Percentiles rank a stretch among this genome's conserved stretches.
phyloP scores from a whole-genome alignment of 2,113 vertebrate genomes.

The Emydocephalus ijimae region DNA sequence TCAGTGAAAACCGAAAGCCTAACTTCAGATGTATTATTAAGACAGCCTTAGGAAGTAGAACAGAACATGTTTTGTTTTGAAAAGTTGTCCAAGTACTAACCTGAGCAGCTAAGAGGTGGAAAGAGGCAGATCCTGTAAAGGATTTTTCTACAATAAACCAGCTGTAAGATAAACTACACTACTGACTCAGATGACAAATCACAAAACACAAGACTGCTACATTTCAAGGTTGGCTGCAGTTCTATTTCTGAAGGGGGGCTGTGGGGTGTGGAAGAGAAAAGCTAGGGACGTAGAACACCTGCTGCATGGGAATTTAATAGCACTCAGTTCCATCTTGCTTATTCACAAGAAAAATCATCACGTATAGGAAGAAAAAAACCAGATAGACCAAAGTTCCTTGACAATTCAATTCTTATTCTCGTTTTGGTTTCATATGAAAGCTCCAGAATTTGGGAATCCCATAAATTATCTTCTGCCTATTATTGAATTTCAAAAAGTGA shows the following conservation, averaged over 20 bases:
- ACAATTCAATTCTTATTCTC: conserved; percentile 42
- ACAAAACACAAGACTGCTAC: conserved; percentile 49
- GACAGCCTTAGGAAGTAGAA: background rate
- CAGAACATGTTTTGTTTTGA: background rate
- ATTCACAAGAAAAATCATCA: conserved; percentile 46
- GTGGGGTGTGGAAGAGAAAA: background rate
- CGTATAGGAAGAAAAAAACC: conserved; percentile 52
- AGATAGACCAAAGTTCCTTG: conserved; percentile 42
- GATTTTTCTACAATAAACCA: conserved; percentile 40
- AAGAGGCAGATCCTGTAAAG: conserved; percentile 6
- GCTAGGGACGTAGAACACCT: conserved; percentile 54
- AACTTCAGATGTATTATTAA: background rate
- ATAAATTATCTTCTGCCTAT: conserved; percentile 27
- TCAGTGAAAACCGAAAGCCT: background rate
- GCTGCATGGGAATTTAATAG: conserved; percentile 46
- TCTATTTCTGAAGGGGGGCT: conserved; percentile 42
- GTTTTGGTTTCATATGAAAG: conserved; percentile 41
- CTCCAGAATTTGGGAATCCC: conserved; percentile 1
- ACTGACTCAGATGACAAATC: conserved; percentile 32
- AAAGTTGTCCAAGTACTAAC: background rate
- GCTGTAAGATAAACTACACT: conserved; percentile 40
- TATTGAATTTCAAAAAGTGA: background rate
- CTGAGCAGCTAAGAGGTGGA: background rate
- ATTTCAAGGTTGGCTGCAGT: conserved; percentile 53
- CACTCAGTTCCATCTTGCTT: conserved; percentile 37